Base-by-base conservation (phyloP, 1,140 invertebrate genomes). In the Grapholita molesta region DNA sequence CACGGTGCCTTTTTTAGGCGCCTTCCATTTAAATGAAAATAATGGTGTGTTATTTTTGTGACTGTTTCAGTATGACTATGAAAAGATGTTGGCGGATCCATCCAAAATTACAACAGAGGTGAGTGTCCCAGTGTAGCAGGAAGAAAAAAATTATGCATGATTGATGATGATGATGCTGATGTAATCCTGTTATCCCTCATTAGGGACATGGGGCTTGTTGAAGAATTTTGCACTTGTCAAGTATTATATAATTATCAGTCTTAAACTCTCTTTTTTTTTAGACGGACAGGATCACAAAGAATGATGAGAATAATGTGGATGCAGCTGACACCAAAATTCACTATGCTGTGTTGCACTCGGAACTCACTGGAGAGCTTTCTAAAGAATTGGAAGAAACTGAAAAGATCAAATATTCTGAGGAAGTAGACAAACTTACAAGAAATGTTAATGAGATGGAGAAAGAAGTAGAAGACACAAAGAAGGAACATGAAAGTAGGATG, bases 391-490 rank as follows among this genome's bases (percentile, higher is more conserved):
- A 91, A 68, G 78, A 82, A 65, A 83, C 73, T 70, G 89, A 91
- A 72, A 89, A 88, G 69, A 66, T 79, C 7, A 91, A 89, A 72
- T 88, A 88, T 78, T 85, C 86, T 65, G 79, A 86, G 67, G 91
- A 94, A 80, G 92, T 93, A 69, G 92, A 93, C 70, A 91, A 92
- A 76, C 79, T 94, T 53, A 88, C 85, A 25, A 89, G 92, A 48
- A 79, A 94, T 30, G 92, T 95, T 78, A 93, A 94, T 68, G 91
- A 92, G 75, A 93, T 94, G 84, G 80, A 91, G 35, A 83, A 73
- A 57, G 94, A 94, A 73, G 79, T 93, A 18, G 93, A 93, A 69
- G 77, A 82, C 12, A 74, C 85, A 9, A 90, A 88, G 64, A 90
- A 89, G 68, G 84, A 89, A 0, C 93, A 94, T 76, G 77, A 84